Evolutionary conservation across 1,140 invertebrate genomes (phyloP), one percentile per base, ranked within the genome.

Genomic region (Drosophila mojavensis): DNA sequence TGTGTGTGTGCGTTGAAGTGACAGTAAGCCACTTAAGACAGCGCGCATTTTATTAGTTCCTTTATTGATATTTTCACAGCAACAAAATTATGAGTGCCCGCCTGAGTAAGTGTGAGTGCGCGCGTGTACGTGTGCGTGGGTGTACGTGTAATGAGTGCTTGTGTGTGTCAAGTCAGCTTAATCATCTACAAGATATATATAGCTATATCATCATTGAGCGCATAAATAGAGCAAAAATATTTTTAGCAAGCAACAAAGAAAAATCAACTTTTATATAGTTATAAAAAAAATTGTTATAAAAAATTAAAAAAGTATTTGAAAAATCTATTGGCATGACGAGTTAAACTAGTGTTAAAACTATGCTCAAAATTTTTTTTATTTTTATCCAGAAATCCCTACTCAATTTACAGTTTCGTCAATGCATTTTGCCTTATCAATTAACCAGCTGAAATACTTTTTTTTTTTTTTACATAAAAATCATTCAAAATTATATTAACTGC

Each of bases 11-110:
- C 77, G 76, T 70, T 79, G 68, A 80, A 89, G 85, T 84, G 85
- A 78, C 84, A 78, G 79, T 84, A 89, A 89, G 84, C 84, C 80
- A 89, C 84, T 89, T 89, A 89, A 89, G 84, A 78, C 84, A 75
- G 78, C 84, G 84, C 85, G 84, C 84, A 89, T 86, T 89, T 89
- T 85, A 89, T 89, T 89, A 89, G 84, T 89, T 89, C 84, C 84
- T 88, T 88, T 88, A 88, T 88, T 88, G 84, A 88, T 88, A 88
- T 86, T 86, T 86, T 86, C 83, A 88, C 83, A 88, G 80, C 84
- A 78, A 75, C 80, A 84, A 77, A 88, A 81, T 89, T 88, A 88
- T 89, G 83, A 88, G 76, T 79, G 70, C 63, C 74, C 71, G 78
- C 79, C 13, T 47, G n/a, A 28, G 58, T 62, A 43, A 41, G 6